Base-by-base conservation (phyloP, 1,140 invertebrate genomes). In the Calliphora vicina region DNA sequence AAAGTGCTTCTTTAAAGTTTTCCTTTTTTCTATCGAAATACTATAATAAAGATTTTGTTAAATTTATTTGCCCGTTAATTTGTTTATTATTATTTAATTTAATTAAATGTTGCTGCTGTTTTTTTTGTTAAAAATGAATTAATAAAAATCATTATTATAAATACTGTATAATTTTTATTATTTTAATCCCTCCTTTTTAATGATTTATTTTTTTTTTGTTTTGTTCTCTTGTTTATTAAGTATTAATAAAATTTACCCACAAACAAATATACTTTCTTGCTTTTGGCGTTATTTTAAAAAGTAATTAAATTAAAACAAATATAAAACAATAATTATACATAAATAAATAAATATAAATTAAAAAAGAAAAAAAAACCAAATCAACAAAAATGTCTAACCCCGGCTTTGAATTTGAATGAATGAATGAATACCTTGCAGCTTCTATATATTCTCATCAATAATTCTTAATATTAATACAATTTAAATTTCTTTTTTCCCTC, bases 241-340 rank as follows among this genome's bases (percentile, higher is more conserved):
- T 78, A 78, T 78, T 78, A 78, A 45, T 43, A 78, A 78, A 76
- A 20, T 78, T 78, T 78, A 78, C 35, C 74, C 42, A 78, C n/a
- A 78, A 78, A 78, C 0, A 78, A 78, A 78, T 78, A 78, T 78
- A 43, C 15, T 78, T 78, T 78, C 9, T 17, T 78, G 74, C 74
- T 78, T 78, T 78, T 78, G 74, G 42, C 74, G 74, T 78, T 78
- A 78, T 45, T 45, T 43, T n/a, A n/a, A n/a, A n/a, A n/a, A n/a
- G n/a, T n/a, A n/a, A n/a, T 67, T 5, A 67, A 78, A 78, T 74
- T 43, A 43, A 43, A 23, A 43, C 35, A 8, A 20, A 13, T n/a
- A 76, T 45, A 20, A 78, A 78, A 78, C 45, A 50, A 78, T 15
- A 78, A 78, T 78, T 78, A 78, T 43, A 43, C n/a, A 78, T 78